phyloP scores from a whole-genome alignment of 1,140 invertebrate genomes.

The fruit fly (Drosophila melanogaster) region DNA sequence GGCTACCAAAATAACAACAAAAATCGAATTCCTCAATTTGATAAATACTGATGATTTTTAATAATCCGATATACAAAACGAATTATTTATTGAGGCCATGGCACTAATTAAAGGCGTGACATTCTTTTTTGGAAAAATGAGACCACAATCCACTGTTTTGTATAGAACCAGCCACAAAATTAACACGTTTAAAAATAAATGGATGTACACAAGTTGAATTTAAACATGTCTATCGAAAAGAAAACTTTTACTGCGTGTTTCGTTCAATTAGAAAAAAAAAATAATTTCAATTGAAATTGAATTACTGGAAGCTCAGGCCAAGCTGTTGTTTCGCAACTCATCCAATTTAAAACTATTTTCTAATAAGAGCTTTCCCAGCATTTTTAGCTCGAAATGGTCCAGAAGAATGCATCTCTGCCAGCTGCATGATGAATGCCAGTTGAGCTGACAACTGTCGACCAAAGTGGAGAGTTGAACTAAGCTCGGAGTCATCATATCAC shows the following conservation, averaged over 20 bases:
- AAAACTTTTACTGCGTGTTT: no score
- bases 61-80: neutral
- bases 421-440: conserved; percentile 28
- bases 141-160: neutral
- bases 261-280: no score
- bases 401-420: conserved; percentile 8
- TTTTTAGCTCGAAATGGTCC: neutral
- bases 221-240: no score
- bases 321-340: no score
- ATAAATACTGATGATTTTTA: neutral
- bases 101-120: conserved; percentile 27
- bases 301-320: no score
- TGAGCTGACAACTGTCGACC: conserved; percentile 38
- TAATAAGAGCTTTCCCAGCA: neutral
- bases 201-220: no score
- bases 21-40: no score
- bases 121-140: neutral
- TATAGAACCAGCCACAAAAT: neutral
- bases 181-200: neutral
- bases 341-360: neutral
- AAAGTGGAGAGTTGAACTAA: conserved; percentile 26
- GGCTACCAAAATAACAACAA: no score
- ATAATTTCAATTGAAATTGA: no score
- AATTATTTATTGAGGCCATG: neutral
- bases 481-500: conserved; percentile 34